Conservation (phyloP, 2,888 invertebrate genomes). For the Halocaridina rubra region DNA sequence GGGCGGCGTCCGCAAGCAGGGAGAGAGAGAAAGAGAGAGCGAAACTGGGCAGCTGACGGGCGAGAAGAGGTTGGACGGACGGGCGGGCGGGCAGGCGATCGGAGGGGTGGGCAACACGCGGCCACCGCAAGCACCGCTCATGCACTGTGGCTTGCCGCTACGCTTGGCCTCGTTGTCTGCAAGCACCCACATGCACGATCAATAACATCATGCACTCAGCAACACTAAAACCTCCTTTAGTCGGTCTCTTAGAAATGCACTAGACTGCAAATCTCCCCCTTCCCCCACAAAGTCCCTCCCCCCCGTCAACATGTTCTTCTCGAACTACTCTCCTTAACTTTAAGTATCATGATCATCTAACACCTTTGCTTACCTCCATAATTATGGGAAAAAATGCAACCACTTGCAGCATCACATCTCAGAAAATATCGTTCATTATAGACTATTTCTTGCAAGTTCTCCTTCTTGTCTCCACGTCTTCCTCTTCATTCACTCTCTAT, state of each 20-base stretch:
- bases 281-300: not conserved
- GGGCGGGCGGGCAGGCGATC: not conserved
- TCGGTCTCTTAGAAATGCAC: not conserved
- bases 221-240: too few species aligned
- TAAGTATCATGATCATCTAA: not conserved
- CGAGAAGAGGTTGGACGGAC: not conserved
- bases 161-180: conserved; percentile 1
- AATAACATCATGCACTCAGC: conserved; percentile 14
- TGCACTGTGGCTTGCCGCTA: conserved; percentile 7
- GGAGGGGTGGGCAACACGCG: conserved; percentile 1
- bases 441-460: too few species aligned
- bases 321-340: not conserved
- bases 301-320: not conserved
- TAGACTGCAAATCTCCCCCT: too few species aligned
- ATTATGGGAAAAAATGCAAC: too few species aligned
- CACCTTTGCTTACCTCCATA: not conserved
- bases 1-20: not conserved
- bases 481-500: too few species aligned
- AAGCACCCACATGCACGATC: conserved; percentile 14
- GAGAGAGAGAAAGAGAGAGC: not conserved
- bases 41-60: not conserved
- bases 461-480: too few species aligned
- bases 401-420: too few species aligned
- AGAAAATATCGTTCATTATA: too few species aligned
- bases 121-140: conserved; percentile 16